Evolutionary conservation across 2,797 vertebrate genomes (phyloP), one percentile per base, ranked within the genome.

Genomic region (Xenops minutus): DNA sequence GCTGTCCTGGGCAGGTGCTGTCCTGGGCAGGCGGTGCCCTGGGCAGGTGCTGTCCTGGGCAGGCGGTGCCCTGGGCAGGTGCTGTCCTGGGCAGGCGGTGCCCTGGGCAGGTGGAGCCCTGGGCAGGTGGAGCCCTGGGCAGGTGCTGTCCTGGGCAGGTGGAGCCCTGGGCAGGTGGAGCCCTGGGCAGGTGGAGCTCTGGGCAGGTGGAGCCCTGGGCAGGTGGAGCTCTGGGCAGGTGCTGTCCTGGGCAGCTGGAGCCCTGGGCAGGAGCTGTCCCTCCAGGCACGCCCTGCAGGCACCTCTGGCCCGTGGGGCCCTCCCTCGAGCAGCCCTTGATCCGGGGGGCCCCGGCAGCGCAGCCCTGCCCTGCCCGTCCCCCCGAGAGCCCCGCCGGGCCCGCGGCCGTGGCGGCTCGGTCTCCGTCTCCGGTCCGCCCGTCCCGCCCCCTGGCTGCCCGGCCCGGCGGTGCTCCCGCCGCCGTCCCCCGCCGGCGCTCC

Each of bases 401-500:
- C n/a, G n/a, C n/a, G n/a, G n/a, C n/a, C n/a, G 39, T 14, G 39
- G 39, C 39, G 39, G 39, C 39, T 15, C 39, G 13, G 39, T 14
- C 39, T 13, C n/a, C n/a, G n/a, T n/a, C n/a, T n/a, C n/a, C 76
- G 64, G 59, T 3, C 89, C 49, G 58, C 29, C 80, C 86, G 79
- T 8, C 86, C 87, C 76, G 87, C 81, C 87, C 71, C 85, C 76
- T 41, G 80, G 69, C 80, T 78, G 83, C 88, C 59, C 79, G 85
- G 75, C 62, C 83, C 79, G 62, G 78, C 52, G 88, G 55, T 58
- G 92, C 92, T 89, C 85, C 66, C 66, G 71, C 87, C 54, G 80
- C 68, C 89, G 85, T 41, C 63, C 34, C 49, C 68, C 75, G 62
- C 75, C 49, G 68, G 26, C 74, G 85, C 91, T 75, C 85, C 72